Evolutionary conservation across 2,797 vertebrate species (phyloP), one percentile per base, ranked within the genome.

Genomic region (Enteromius argenteus): DNA sequence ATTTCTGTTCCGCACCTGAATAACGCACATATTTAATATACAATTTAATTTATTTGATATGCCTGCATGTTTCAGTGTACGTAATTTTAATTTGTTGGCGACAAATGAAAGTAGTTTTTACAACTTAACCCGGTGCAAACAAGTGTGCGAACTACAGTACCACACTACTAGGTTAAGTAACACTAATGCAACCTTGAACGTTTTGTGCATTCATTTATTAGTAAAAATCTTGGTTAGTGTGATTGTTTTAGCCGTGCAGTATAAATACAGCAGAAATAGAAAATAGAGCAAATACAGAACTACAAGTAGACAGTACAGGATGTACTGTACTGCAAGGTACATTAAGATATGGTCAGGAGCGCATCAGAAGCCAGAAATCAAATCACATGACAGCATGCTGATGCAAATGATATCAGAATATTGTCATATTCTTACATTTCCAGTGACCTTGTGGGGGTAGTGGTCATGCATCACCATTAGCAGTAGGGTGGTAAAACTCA

Each of bases 381-480:
- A 14, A 75, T 75, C 0, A 23, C 53, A 39, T 0, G 13, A 58
- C 1, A 0, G 15, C 35, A 27, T 11, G 35, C 74, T 42, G n/a
- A 76, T 39, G 53, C 74, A 60, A 37, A 77, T 76, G 2, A 27
- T 23, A 42, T 64, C 30, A 19, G 15, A 32, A 32, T 32, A 32
- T 17, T 32, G 27, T 17, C 62, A 35, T 66, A 8, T 35, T 35
- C 13, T 32, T 30, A 66, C 30, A 64, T 64, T 32, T 64, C 32
- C 30, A 19, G 30, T 66, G 62, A 3, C 30, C 15, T 32, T 66
- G 3, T 3, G 7, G 23, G 35, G 35, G n/a, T 9, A 14, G 32
- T 76, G 53, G 73, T 39, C 21, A 76, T 76, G 35, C 58, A 39
- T 76, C n/a, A 19, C 53, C 74, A 60, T 60, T 77, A 76, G 35